Base-by-base conservation (phyloP, 2,888 invertebrate genomes). In the Syrphus vitripennis region DNA sequence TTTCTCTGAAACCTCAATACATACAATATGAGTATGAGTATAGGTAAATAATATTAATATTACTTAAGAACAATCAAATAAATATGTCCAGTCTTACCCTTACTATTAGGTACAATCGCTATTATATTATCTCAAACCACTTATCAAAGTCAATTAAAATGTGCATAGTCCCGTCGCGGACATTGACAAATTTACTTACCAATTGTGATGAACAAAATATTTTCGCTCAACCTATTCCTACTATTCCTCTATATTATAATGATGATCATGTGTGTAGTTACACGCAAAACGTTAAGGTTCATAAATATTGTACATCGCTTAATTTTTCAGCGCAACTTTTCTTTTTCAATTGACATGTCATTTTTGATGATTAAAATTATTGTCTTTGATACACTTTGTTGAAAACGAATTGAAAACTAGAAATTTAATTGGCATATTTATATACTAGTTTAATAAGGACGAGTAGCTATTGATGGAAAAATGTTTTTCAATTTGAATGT, bases 101-200 rank as follows among this genome's bases (percentile, higher is more conserved):
- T 10, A 9, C 34, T 34, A 34, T 34, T 34, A n/a, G n/a, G n/a
- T 50, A 14, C 24, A 50, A 24, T 24, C 24, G 7, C 3, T 26
- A 24, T 50, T 50, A 50, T 50, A n/a, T 1, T 57, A 31, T 57
- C 57, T 5, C 34, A 29, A 12, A 14, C 31, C 55, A 79, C 55
- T 70, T 63, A 83, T 83, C 83, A 70, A 67, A 75, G 83, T 79
- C 83, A 79, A 79, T 83, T 74, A 83, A 75, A 75, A 75, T 55
- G 70, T 48, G 63, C 74, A 76, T 69, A 57, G 57, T 50, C 55
- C 37, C n/a, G 63, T 19, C 48, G 19, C 12, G 34, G 34, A 57
- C 55, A 65, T 79, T 79, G 83, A 75, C 55, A 83, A 70, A 79
- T 83, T 79, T 83, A 79, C 63, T 69, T 48, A 34, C 26, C 74